Evolutionary conservation across 2,888 invertebrate species (phyloP).

Genomic region (Dicyrtoma fusca): DNA sequence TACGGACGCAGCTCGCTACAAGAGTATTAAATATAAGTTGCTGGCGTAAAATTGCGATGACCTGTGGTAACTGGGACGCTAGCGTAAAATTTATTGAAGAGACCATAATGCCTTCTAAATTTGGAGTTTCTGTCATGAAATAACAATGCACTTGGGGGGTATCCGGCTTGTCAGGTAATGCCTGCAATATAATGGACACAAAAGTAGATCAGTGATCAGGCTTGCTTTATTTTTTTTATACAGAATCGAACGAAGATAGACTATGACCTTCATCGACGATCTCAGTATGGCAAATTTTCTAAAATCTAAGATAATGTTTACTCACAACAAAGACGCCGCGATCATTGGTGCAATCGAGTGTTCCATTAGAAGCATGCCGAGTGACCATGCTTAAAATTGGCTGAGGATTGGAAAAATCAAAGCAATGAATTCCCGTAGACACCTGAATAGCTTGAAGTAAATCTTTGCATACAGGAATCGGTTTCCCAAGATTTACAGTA

Average conservation of each 20-base stretch:
- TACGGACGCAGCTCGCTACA: slow-evolving; percentile 83
- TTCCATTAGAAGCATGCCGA: slow-evolving; percentile 75
- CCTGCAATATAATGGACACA: no score
- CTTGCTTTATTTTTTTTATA: no score
- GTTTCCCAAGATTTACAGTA: slow-evolving; percentile 77
- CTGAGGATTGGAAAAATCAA: slow-evolving; percentile 63
- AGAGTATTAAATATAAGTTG: slow-evolving; percentile 91
- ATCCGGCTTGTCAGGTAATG: slow-evolving; percentile 71
- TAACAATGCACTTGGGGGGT: slow-evolving; percentile 82
- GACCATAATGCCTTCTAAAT: slow-evolving; percentile 75
- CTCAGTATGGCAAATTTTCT: no score
- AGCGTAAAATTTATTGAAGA: slow-evolving; percentile 88
- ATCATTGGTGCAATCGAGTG: slow-evolving; percentile 72
- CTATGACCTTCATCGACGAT: no score
- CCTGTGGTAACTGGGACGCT: slow-evolving; percentile 87
- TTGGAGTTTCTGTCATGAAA: slow-evolving; percentile 82
- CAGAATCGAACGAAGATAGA: no score
- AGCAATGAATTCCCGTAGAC: slow-evolving; percentile 66
- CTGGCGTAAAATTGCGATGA: slow-evolving; percentile 80
- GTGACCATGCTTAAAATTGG: slow-evolving; percentile 79
- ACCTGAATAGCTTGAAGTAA: slow-evolving; percentile 72
- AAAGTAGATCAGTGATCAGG: no score
- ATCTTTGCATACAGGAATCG: slow-evolving; percentile 81
- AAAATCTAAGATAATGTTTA: no score
- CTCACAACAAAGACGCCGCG: slow-evolving; percentile 83